Base-by-base conservation (phyloP, 2,113 vertebrate genomes). In the Dromaius novaehollandiae region DNA sequence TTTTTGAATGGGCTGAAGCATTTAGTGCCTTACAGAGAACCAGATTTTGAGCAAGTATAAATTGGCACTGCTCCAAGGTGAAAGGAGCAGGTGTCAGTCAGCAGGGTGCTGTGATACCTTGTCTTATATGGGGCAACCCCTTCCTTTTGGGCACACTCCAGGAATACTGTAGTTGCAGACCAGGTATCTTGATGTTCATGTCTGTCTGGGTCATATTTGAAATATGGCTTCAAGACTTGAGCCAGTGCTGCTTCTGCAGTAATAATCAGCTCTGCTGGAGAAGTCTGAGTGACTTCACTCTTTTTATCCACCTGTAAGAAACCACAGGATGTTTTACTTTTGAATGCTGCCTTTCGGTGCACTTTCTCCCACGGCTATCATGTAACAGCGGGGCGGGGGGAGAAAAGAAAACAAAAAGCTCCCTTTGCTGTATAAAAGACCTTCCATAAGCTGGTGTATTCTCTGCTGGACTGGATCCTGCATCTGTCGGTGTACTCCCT, bases 291-390 rank as follows among this genome's bases (percentile, higher is more conserved):
- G 87, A 34, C 68, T 73, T 76, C 0, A 0, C 7, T 85, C 9
- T 25, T 13, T 30, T 42, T 56, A 53, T 77, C 75, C 53, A 94
- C 82, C 71, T 96, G 82, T 64, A 66, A 81, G 68, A 78, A 95
- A 73, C 64, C 71, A 58, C 71, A 63, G 60, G 64, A 32, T 60
- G 64, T 53, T 82, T 34, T 48, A 55, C 20, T 7, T 78, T n/a
- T 50, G 75, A 83, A 81, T 14, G 6, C 36, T 90, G 85, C 55
- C 64, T 80, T 63, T 66, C 79, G 82, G 36, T 89, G 70, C 15
- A 1, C 63, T 91, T 93, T 91, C 46, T 91, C 64, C 64, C 38
- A 76, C 0, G 0, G 40, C 77, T 68, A 38, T 58, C 7, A 2
- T 10, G 24, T 28, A 81, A 65, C 42, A 82, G 81, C 82, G 80